These are phyloP conservation scores for Neodiprion pinetum DNA, from an alignment of 1,140 invertebrate genomes.

Conservation along the genomic window DNA sequence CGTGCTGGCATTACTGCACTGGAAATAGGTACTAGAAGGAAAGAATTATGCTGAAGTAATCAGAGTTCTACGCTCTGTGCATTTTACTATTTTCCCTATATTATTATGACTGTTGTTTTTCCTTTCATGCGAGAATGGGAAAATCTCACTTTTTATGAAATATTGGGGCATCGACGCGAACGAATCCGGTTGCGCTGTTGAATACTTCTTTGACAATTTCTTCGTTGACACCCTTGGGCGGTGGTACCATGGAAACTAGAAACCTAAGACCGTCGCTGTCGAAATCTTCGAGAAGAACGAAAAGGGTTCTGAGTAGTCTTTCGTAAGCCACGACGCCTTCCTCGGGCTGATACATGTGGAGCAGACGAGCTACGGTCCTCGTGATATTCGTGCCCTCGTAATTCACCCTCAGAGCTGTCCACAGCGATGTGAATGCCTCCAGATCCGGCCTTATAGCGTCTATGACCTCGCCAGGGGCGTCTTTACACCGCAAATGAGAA, in stretches of 20 bases:
- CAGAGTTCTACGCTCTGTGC: too few relatives aligned
- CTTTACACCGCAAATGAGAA: constrained; percentile 9
- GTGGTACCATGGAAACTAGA: constrained; percentile 48
- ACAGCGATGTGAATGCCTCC: constrained; percentile 41
- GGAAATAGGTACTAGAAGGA: background rate
- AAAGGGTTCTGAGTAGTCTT: constrained; percentile 41
- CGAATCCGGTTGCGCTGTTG: constrained; percentile 38
- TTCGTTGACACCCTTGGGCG: constrained; percentile 41
- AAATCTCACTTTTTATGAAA: constrained; percentile 32
- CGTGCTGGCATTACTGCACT: background rate
- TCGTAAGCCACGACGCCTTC: constrained; percentile 48
- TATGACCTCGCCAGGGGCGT: constrained; percentile 17
- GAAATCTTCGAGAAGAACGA: constrained; percentile 42
- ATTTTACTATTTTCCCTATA: too few relatives aligned
- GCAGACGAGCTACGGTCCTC: constrained; percentile 42
- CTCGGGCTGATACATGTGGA: constrained; percentile 49
- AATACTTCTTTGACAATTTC: constrained; percentile 42
- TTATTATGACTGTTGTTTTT: too few relatives aligned
- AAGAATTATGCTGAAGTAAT: background rate
- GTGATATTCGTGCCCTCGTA: constrained; percentile 44
- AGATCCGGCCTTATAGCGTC: constrained; percentile 30
- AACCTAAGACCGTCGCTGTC: constrained; percentile 38
- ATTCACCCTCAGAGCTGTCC: constrained; percentile 38
- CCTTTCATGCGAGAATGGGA: background rate
- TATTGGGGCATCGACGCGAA: constrained; percentile 37